Evolutionary conservation across 2,888 invertebrate species (phyloP).

Genomic region (Noctua pronuba): DNA sequence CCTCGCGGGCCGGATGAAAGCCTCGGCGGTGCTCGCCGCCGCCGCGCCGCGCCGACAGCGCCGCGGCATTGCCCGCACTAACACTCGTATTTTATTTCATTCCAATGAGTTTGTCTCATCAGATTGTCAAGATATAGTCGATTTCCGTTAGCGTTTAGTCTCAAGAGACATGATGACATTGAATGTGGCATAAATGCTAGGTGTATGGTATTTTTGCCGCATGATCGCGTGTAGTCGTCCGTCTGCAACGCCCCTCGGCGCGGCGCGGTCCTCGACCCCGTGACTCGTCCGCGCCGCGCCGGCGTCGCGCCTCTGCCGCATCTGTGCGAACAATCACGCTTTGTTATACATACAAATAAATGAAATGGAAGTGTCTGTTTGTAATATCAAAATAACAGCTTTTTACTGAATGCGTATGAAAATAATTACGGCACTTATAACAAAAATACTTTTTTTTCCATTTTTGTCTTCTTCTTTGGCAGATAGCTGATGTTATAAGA

Average conservation of each 20-base stretch:
- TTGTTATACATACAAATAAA: slow-evolving; percentile 23
- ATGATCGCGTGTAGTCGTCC: slow-evolving; percentile 72
- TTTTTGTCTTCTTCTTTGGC: too few species aligned
- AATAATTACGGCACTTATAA: too few species aligned
- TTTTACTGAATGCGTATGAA: too few species aligned
- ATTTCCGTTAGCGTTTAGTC: slow-evolving; percentile 38
- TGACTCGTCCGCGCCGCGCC: slow-evolving; percentile 52
- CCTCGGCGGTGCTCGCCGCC: too few species aligned
- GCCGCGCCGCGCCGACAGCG: not conserved
- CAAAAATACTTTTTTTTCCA: too few species aligned
- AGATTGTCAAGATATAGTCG: slow-evolving; percentile 1
- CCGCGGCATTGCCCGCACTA: not conserved
- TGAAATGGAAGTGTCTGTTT: too few species aligned
- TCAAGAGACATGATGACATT: slow-evolving; percentile 56
- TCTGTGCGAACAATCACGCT: slow-evolving; percentile 62
- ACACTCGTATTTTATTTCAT: slow-evolving; percentile 22
- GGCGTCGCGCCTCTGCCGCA: slow-evolving; percentile 46
- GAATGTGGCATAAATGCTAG: slow-evolving; percentile 41
- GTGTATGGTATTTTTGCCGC: slow-evolving; percentile 54
- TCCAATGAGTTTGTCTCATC: slow-evolving; percentile 37
- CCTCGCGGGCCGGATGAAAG: not conserved
- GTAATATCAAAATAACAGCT: too few species aligned
- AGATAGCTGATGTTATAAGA: too few species aligned
- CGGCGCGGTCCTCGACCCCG: slow-evolving; percentile 61
- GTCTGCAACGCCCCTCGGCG: slow-evolving; percentile 69